Evolutionary conservation across 2,113 vertebrate species (phyloP).

Genomic region (Corythoichthys intestinalis): DNA sequence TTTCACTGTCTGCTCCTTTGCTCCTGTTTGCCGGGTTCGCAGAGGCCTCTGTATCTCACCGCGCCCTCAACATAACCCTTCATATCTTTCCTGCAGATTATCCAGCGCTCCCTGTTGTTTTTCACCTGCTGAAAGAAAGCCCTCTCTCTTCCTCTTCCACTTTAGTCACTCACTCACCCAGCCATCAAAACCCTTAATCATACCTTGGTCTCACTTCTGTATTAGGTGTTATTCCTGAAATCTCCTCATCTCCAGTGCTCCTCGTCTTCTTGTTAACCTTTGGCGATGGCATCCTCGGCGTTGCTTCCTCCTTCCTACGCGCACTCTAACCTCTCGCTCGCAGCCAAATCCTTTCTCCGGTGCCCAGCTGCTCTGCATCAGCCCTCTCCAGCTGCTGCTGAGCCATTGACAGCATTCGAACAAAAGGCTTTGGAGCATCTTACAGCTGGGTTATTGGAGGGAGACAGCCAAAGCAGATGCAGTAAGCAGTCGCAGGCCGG

Average conservation of each 20-base stretch:
- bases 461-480: conserved; percentile 42
- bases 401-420: conserved; percentile 64
- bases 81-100: conserved; percentile 36
- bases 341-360: conserved; percentile 58
- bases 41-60: conserved; percentile 4
- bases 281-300: conserved; percentile 28
- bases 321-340: conserved; percentile 46
- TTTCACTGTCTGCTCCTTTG: conserved; percentile 25
- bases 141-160: conserved; percentile 19
- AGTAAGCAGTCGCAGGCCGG: conserved; percentile 16
- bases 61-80: conserved; percentile 38
- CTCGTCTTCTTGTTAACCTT: conserved; percentile 36
- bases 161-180: conserved; percentile 16
- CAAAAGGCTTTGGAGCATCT: conserved; percentile 60
- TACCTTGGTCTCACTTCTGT: conserved; percentile 26
- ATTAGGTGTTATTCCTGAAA: conserved; percentile 41
- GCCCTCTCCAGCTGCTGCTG: conserved; percentile 62
- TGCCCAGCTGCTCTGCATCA: conserved; percentile 52
- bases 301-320: conserved; percentile 21
- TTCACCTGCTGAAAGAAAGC: conserved; percentile 56
- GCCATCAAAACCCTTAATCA: conserved; percentile 51
- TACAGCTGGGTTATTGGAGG: conserved; percentile 49
- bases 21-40: conserved; percentile 27
- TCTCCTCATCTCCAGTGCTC: conserved; percentile 31
- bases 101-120: conserved; percentile 45